Evolutionary conservation across 2,888 invertebrate species (phyloP).

Genomic region (Schrankia costaestrigalis): DNA sequence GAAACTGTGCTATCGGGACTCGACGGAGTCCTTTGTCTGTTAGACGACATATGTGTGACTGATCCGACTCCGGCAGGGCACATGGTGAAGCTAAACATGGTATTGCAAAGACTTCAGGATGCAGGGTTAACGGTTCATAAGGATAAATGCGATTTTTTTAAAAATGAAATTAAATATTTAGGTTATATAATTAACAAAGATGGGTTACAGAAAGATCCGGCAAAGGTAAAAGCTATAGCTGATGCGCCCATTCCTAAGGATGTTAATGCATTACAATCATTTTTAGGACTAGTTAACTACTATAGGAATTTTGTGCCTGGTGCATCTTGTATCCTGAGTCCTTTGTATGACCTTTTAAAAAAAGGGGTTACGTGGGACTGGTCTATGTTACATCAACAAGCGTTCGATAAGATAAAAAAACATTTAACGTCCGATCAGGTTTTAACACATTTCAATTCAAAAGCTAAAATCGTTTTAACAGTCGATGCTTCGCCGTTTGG

Average conservation of each 20-base stretch:
- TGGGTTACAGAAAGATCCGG: background rate
- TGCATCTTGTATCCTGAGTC: conserved; percentile 9
- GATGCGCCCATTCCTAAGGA: background rate
- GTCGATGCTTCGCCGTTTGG: conserved; percentile 8
- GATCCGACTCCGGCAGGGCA: no score
- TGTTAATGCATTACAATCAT: conserved; percentile 16
- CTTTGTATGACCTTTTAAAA: conserved; percentile 16
- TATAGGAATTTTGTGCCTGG: conserved; percentile 16
- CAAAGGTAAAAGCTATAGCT: background rate
- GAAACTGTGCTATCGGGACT: background rate
- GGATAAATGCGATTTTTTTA: no score
- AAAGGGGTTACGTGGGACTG: conserved; percentile 13
- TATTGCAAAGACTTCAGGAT: no score
- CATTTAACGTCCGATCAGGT: background rate
- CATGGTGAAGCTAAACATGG: no score
- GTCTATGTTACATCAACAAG: background rate
- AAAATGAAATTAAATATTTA: no score
- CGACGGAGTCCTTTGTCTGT: background rate
- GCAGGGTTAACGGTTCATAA: no score
- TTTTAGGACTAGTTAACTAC: conserved; percentile 26
- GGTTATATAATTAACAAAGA: no score
- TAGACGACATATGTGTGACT: background rate
- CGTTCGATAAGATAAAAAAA: conserved; percentile 7
- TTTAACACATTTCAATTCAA: conserved; percentile 5
- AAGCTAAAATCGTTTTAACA: conserved; percentile 3